phyloP scores from a whole-genome alignment of 2,888 invertebrate species.

The Clunio marinus region DNA sequence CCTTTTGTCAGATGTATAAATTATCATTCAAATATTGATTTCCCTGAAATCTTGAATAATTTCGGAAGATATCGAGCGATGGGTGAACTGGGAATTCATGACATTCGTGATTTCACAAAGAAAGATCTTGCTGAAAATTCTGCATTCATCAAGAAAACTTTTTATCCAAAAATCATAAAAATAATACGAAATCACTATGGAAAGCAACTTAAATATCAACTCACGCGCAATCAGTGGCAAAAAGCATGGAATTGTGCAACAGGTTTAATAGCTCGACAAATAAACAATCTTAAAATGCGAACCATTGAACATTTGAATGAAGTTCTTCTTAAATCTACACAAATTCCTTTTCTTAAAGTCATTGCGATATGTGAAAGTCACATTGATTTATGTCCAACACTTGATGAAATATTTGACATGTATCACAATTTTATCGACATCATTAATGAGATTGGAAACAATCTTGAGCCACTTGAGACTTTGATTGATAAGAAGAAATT shows the following conservation, averaged over 20 bases:
- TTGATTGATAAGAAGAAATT: slow-evolving; percentile 50
- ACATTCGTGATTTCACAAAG: slow-evolving; percentile 45
- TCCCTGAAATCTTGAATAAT: slow-evolving; percentile 49
- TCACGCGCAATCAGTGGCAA: slow-evolving; percentile 45
- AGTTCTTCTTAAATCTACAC: slow-evolving; percentile 54
- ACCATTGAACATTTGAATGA: slow-evolving; percentile 63
- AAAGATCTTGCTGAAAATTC: slow-evolving; percentile 49
- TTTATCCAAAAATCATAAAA: slow-evolving; percentile 50
- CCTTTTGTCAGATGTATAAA: slow-evolving; percentile 57
- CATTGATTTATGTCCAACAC: slow-evolving; percentile 58
- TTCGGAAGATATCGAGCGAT: slow-evolving; percentile 44
- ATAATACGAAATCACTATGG: slow-evolving; percentile 46
- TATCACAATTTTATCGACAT: slow-evolving; percentile 58
- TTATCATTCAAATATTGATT: slow-evolving; percentile 46
- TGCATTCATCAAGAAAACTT: slow-evolving; percentile 49
- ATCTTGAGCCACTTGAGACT: slow-evolving; percentile 57
- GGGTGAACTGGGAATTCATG: slow-evolving; percentile 41
- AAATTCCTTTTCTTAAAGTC: slow-evolving; percentile 61
- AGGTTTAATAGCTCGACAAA: slow-evolving; percentile 57
- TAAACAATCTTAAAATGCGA: slow-evolving; percentile 63
- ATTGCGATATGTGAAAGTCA: slow-evolving; percentile 47
- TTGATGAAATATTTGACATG: slow-evolving; percentile 55
- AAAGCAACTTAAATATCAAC: slow-evolving; percentile 42
- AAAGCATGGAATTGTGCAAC: slow-evolving; percentile 51
- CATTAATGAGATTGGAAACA: slow-evolving; percentile 56